A percentile compares a stretch with the other conserved stretches of the same genome.
Evolutionary conservation across 2,113 vertebrate species (phyloP).

Genomic region (Apeltes quadracus): DNA sequence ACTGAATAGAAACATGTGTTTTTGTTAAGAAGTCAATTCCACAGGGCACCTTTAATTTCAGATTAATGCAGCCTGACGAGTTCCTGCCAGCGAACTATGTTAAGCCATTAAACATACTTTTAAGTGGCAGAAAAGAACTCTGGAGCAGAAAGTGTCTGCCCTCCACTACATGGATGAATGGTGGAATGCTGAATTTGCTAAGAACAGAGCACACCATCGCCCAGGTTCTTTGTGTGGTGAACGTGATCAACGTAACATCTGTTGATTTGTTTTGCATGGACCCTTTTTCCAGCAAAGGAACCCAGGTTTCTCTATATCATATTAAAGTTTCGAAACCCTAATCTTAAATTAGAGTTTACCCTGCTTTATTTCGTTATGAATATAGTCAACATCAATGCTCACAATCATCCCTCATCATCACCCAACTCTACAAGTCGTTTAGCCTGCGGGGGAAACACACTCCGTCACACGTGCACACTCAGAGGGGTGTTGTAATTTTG

Average conservation of each 20-base stretch:
- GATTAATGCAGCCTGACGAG: neutral
- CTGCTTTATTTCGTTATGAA: slow-evolving; percentile 39
- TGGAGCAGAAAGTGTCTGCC: neutral
- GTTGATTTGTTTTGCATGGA: slow-evolving; percentile 20
- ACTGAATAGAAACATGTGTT: neutral
- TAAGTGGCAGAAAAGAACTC: neutral
- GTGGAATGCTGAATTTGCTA: slow-evolving; percentile 11
- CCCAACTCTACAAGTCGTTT: slow-evolving; percentile 44
- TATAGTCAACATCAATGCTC: slow-evolving; percentile 42
- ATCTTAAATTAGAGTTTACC: slow-evolving; percentile 36
- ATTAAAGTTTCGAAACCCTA: slow-evolving; percentile 46
- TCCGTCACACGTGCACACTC: slow-evolving; percentile 35
- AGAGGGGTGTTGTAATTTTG: slow-evolving; percentile 64
- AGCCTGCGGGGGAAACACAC: slow-evolving; percentile 39
- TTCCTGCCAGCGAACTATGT: neutral
- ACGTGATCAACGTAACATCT: slow-evolving; percentile 29
- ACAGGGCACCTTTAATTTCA: neutral
- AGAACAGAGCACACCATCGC: neutral
- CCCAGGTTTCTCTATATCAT: slow-evolving; percentile 25
- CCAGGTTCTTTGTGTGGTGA: neutral
- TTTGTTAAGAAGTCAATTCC: slow-evolving; percentile 3
- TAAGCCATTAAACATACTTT: neutral
- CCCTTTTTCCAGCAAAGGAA: neutral
- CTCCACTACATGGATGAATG: slow-evolving; percentile 2
- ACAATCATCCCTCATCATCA: slow-evolving; percentile 55